Base-by-base conservation (phyloP, 2,113 vertebrate species). In the Ceyx cyanopectus region DNA sequence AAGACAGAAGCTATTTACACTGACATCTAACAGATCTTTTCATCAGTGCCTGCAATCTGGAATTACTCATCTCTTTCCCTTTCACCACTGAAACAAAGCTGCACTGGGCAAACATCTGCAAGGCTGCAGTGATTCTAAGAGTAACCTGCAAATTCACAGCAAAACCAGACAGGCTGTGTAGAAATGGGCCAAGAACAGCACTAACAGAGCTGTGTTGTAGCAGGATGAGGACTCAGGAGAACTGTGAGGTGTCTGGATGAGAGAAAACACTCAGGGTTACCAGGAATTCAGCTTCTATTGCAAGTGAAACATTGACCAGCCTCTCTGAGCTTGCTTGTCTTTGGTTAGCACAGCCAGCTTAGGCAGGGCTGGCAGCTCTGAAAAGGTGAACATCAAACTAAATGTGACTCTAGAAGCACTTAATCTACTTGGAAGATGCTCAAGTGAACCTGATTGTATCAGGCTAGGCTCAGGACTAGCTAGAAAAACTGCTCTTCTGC, bases 11-110 rank as follows among this genome's bases (percentile, higher is more conserved):
- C 56, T 82, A 77, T 96, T 85, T 2, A 1, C 11, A 1, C 87
- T 93, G 84, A 91, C 81, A 48, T 68, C 62, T 81, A 86, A 92
- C 54, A 11, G 75, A 60, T 21, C 29, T 87, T 77, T 96, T 89
- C 72, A 56, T 91, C 56, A 26, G 37, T 66, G 58, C 69, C 54
- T 86, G 45, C 83, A 87, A 57, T 53, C 73, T 79, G 51, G 37
- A 87, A 56, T 87, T 70, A 80, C 18, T 72, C 5, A 1, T 58
- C 21, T 73, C 30, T 77, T 58, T 30, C 23, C 20, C 12, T 89
- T 92, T 85, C 15, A 57, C 57, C 58, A 68, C n/a, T 1, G 4
- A 87, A 92, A 68, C 57, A 84, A 92, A 85, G 37, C 41, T 82
- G 27, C 45, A 12, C 4, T 69, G 54, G 58, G 18, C 69, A 86